These are phyloP conservation scores for Aporophyla lueneburgensis DNA, from an alignment of 2,888 invertebrate species.

Conservation along the genomic window DNA sequence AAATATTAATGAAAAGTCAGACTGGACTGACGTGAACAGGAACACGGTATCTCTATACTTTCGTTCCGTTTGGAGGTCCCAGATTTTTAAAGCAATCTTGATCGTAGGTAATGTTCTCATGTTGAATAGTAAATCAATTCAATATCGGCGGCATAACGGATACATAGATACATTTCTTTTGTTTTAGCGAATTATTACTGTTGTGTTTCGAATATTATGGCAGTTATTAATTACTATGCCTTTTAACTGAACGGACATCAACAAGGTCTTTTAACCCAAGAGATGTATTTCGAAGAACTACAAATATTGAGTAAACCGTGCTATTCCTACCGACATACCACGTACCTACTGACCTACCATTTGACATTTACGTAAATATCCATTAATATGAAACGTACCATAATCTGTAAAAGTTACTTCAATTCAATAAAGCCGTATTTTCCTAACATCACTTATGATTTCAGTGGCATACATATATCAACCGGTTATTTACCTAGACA, in stretches of 20 bases:
- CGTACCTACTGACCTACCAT: slow-evolving; percentile 5
- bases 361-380: slow-evolving; percentile 49
- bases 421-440: slow-evolving; percentile 18
- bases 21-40: slow-evolving; percentile 12
- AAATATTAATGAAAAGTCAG: slow-evolving; percentile 35
- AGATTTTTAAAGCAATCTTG: slow-evolving; percentile 35
- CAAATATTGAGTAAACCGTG: background rate
- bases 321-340: background rate
- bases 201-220: slow-evolving; percentile 1
- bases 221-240: slow-evolving; percentile 5
- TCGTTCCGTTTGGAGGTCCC: slow-evolving; percentile 22
- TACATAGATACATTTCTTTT: slow-evolving; percentile 14
- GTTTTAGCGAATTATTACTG: background rate
- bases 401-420: slow-evolving; percentile 40
- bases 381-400: slow-evolving; percentile 21
- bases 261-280: background rate
- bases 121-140: slow-evolving; percentile 34
- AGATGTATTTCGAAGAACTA: slow-evolving; percentile 8
- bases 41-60: slow-evolving; percentile 33
- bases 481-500: slow-evolving; percentile 17
- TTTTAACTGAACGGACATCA: background rate
- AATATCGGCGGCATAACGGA: slow-evolving; percentile 33
- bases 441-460: slow-evolving; percentile 12
- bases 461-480: slow-evolving; percentile 23
- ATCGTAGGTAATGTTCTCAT: slow-evolving; percentile 19